Percentiles rank a stretch among this genome's conserved stretches.
Conservation (phyloP, 2,888 invertebrate species). For the Nycteola revayana region DNA sequence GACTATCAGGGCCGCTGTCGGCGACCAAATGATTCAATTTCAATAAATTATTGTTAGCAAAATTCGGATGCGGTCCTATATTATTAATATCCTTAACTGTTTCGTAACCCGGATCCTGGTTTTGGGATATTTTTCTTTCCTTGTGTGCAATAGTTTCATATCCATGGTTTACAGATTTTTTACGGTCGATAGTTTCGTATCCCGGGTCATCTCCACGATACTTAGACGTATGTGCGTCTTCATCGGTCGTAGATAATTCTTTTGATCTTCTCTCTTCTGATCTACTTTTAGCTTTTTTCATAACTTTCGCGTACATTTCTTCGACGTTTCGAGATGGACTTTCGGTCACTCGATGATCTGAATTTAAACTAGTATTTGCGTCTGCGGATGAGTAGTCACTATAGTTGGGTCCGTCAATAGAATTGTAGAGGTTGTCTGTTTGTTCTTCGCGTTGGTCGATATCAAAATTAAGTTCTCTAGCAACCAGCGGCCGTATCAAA, state of each 20-base stretch:
- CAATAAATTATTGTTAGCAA: constrained; percentile 55
- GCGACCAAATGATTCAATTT: constrained; percentile 56
- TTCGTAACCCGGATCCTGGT: constrained; percentile 85
- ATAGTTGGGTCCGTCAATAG: constrained; percentile 60
- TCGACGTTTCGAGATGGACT: constrained; percentile 88
- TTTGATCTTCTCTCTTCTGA: constrained; percentile 53
- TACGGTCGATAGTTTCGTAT: constrained; percentile 75
- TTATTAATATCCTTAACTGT: constrained; percentile 76
- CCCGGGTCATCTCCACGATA: constrained; percentile 74
- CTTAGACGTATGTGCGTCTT: constrained; percentile 44
- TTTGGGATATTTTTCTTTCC: constrained; percentile 63
- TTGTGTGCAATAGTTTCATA: constrained; percentile 82
- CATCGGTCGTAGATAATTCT: constrained; percentile 44
- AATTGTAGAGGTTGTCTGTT: constrained; percentile 66
- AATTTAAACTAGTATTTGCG: constrained; percentile 50
- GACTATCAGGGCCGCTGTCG: constrained; percentile 83
- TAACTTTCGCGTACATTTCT: constrained; percentile 95
- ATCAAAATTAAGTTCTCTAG: constrained; percentile 69
- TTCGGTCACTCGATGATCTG: constrained; percentile 68
- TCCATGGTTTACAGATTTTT: constrained; percentile 76
- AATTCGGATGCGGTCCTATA: constrained; percentile 41
- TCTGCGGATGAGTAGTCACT: constrained; percentile 62
- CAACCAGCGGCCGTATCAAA: constrained; percentile 69
- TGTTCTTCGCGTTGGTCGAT: constrained; percentile 57
- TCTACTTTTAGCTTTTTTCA: constrained; percentile 84